Conservation (phyloP, 2,113 vertebrate species). For the Phyllostomus discolor region DNA sequence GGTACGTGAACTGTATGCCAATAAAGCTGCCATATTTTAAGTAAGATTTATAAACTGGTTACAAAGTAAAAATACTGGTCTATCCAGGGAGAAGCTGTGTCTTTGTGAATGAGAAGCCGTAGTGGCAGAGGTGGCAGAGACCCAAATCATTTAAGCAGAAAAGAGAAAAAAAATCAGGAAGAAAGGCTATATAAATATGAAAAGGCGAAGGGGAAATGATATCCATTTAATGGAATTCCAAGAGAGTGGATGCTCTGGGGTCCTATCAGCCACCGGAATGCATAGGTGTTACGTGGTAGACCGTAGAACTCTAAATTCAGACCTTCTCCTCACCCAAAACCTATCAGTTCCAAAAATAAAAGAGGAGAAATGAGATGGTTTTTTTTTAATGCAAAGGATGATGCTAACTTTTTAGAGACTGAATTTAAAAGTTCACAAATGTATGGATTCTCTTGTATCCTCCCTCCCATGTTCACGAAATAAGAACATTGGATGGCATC, state of each 20-base stretch:
- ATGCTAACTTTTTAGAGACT: background rate
- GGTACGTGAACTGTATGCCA: background rate
- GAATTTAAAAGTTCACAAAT: background rate
- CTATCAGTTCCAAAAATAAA: background rate
- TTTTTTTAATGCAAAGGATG: background rate
- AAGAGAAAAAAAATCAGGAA: background rate
- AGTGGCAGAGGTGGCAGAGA: background rate
- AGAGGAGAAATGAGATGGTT: background rate
- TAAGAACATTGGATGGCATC: background rate
- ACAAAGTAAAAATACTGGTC: background rate
- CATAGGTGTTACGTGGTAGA: background rate
- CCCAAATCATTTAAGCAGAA: background rate
- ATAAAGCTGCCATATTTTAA: background rate
- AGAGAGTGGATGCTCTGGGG: background rate
- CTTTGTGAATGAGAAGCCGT: background rate
- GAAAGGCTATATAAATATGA: background rate
- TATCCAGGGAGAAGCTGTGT: background rate
- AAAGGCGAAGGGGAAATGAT: background rate
- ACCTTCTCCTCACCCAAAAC: background rate
- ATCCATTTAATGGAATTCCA: background rate
- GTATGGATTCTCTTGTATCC: background rate
- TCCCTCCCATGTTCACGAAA: background rate
- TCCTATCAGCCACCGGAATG: background rate
- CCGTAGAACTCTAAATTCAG: background rate
- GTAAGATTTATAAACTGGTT: background rate